Conservation (phyloP, 2,113 vertebrate species). For the Microtus oregoni region DNA sequence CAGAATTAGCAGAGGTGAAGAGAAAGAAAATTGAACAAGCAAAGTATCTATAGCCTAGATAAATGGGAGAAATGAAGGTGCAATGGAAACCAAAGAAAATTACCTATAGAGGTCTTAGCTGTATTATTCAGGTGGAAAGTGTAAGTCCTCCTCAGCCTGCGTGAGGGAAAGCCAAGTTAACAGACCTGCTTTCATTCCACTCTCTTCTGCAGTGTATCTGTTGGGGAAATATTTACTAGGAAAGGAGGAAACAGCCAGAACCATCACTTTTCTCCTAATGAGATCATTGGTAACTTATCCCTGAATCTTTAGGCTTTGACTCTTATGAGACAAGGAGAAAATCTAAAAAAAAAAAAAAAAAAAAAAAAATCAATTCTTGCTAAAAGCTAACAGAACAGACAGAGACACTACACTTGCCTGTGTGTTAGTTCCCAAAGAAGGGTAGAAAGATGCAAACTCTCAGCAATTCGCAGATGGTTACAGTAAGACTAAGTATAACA, state of each 20-base stretch:
- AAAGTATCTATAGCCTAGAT: neutral
- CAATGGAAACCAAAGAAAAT: neutral
- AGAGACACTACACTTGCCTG: neutral
- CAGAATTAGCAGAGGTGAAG: neutral
- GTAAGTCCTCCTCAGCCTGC: neutral
- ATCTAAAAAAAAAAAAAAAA: neutral
- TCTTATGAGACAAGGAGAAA: neutral
- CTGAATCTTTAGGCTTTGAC: neutral
- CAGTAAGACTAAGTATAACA: neutral
- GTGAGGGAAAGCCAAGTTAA: fast-evolving
- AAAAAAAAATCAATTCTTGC: neutral
- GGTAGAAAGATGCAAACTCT: neutral
- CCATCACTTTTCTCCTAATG: neutral
- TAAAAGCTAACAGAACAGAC: neutral
- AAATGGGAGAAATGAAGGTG: neutral
- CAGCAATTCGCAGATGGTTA: neutral
- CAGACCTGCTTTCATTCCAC: too few relatives aligned
- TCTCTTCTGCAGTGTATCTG: neutral
- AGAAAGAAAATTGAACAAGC: neutral
- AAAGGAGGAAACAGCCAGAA: neutral
- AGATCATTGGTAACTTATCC: neutral
- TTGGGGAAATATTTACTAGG: neutral
- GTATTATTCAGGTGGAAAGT: neutral
- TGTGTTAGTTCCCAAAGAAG: neutral
- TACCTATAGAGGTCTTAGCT: neutral